Evolutionary conservation across 2,888 invertebrate genomes (phyloP), one percentile per base, ranked within the genome.

Genomic region (Metellina segmentata): DNA sequence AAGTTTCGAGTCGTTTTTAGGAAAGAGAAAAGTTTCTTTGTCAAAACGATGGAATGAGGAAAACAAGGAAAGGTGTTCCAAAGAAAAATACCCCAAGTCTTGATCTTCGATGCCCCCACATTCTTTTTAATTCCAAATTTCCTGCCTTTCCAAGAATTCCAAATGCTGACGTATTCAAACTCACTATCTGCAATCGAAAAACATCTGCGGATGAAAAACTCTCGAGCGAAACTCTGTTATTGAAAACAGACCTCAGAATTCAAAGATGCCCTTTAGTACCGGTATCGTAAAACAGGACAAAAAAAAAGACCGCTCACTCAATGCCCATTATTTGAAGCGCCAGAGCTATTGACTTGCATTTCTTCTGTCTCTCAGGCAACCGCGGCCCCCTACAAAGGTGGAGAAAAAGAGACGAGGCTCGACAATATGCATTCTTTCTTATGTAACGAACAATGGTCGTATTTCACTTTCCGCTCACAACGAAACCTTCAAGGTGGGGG

Each of bases 301-400:
- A 16, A 16, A n/a, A 77, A 77, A 51, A 51, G 6, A 52, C 49
- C n/a, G 16, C 51, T 77, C 49, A 77, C 19, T 77, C 16, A 7
- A 51, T 77, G n/a, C n/a, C 77, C 77, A 77, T 77, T 51, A 77
- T 77, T 51, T n/a, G 77, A 49, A 51, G 11, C 20, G 11, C 13
- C 20, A 0, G 34, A 34, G 77, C 48, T 51, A 77, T 77, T 51
- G 51, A 52, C 51, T 49, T 77, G 77, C 48, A 61, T 61, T 61
- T 61, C 61, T 0, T 51, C 49, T n/a, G 77, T 77, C 49, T 49
- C 77, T 9, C 48, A 6, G 77, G 51, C 77, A 77, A 77, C 77
- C 19, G 8, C 19, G 51, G 49, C 77, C n/a, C 49, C 77, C 77
- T 51, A n/a, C 77, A n/a, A 49, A 4, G 77, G 4, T 2, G 7